Conservation (phyloP, 2,113 vertebrate species). For the Eidolon helvum region DNA sequence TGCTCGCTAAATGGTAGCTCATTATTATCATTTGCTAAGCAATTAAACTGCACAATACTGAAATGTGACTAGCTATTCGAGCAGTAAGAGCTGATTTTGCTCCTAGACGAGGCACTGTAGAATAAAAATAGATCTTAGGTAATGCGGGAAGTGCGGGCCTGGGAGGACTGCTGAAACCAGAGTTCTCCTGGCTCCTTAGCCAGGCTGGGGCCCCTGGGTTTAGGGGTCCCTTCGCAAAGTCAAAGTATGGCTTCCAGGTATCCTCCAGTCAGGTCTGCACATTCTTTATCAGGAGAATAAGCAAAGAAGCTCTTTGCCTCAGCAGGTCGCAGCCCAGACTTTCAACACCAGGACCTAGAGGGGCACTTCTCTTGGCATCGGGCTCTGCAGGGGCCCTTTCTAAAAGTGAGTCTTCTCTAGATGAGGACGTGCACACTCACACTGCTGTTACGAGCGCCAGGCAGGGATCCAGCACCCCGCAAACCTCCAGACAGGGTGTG, state of each 20-base stretch:
- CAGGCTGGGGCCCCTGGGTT: neutral
- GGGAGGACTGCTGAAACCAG: neutral
- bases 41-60: neutral
- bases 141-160: rapidly evolving
- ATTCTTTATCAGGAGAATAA: neutral
- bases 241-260: neutral
- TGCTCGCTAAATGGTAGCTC: neutral
- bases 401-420: neutral
- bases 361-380: rapidly evolving
- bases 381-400: neutral
- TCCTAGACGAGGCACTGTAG: neutral
- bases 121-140: neutral
- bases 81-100: neutral
- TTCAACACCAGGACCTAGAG: neutral
- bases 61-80: neutral
- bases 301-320: neutral
- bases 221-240: neutral
- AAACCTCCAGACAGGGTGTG: slow-evolving; percentile 28
- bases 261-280: neutral
- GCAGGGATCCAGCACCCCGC: slow-evolving; percentile 50
- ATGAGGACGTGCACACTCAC: neutral
- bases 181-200: neutral
- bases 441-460: neutral
- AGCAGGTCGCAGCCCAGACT: neutral
- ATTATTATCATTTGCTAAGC: neutral